Evolutionary conservation across 2,888 invertebrate genomes (phyloP).

Genomic region (Cryptophagus acutangulus): DNA sequence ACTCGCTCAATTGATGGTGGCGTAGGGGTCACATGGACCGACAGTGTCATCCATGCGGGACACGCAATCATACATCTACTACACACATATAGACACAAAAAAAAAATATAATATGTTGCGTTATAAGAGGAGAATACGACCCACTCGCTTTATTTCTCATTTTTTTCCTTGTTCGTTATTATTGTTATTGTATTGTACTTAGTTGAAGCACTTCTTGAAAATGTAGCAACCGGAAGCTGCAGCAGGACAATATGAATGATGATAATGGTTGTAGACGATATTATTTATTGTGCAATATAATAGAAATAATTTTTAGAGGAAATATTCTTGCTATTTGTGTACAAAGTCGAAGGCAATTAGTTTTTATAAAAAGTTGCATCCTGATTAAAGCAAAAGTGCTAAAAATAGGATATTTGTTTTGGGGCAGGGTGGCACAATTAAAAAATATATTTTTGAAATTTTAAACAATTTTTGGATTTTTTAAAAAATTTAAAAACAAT

Average conservation of each 20-base stretch:
- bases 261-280: too few species aligned
- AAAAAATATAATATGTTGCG: conserved; percentile 9
- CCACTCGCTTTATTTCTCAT: too few species aligned
- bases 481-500: too few species aligned
- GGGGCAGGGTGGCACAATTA: too few species aligned
- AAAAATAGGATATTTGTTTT: too few species aligned
- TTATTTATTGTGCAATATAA: too few species aligned
- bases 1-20: conserved; percentile 49
- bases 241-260: conserved; percentile 1
- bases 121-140: conserved; percentile 12
- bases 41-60: conserved; percentile 44
- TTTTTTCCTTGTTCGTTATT: background rate
- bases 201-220: background rate
- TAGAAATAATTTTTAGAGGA: too few species aligned
- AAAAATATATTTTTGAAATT: too few species aligned
- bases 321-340: too few species aligned
- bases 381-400: background rate
- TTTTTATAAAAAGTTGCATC: too few species aligned
- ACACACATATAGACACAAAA: conserved; percentile 17
- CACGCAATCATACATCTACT: conserved; percentile 38
- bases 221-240: conserved; percentile 2
- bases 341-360: too few species aligned
- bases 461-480: too few species aligned
- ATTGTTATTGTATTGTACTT: conserved; percentile 1
- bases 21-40: conserved; percentile 46